phyloP scores from a whole-genome alignment of 2,888 invertebrate genomes.

The Andrena trimmerana region DNA sequence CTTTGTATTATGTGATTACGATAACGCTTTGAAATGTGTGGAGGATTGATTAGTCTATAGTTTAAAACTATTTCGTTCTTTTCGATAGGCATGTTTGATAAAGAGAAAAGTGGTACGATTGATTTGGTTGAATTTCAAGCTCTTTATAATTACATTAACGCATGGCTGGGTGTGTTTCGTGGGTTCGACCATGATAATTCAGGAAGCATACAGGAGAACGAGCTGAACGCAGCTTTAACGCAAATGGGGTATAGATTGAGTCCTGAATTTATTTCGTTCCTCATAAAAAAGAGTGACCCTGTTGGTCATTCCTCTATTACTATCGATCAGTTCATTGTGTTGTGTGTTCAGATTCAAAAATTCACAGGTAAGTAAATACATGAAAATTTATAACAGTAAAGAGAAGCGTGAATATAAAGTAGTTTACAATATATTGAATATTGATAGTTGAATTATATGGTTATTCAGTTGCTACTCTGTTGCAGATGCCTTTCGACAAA shows the following conservation, averaged over 20 bases:
- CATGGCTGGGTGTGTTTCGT: slow-evolving; percentile 94
- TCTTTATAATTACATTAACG: slow-evolving; percentile 94
- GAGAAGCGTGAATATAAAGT: neutral
- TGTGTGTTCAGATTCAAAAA: slow-evolving; percentile 95
- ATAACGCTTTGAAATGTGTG: neutral
- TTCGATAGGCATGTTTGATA: slow-evolving; percentile 93
- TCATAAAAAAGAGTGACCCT: slow-evolving; percentile 90
- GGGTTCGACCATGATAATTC: slow-evolving; percentile 94
- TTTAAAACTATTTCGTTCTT: neutral
- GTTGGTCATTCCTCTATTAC: slow-evolving; percentile 88
- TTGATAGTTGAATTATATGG: neutral
- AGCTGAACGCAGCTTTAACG: slow-evolving; percentile 91
- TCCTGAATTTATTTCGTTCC: slow-evolving; percentile 91
- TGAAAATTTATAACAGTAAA: neutral
- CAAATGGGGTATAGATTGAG: slow-evolving; percentile 96
- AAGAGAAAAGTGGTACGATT: slow-evolving; percentile 93
- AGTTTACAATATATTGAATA: slow-evolving; percentile 28
- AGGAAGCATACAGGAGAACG: slow-evolving; percentile 93
- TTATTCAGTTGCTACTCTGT: slow-evolving; percentile 44
- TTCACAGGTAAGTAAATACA: slow-evolving; percentile 86
- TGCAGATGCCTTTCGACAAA: slow-evolving; percentile 92
- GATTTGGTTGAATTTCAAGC: slow-evolving; percentile 94
- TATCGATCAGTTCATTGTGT: slow-evolving; percentile 95
- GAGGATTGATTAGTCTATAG: neutral
- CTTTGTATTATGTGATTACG: neutral